Percentiles rank a stretch among this genome's conserved stretches.
These are phyloP conservation scores for Eledone cirrhosa DNA, from an alignment of 2,888 invertebrate species.

Conservation along the genomic window DNA sequence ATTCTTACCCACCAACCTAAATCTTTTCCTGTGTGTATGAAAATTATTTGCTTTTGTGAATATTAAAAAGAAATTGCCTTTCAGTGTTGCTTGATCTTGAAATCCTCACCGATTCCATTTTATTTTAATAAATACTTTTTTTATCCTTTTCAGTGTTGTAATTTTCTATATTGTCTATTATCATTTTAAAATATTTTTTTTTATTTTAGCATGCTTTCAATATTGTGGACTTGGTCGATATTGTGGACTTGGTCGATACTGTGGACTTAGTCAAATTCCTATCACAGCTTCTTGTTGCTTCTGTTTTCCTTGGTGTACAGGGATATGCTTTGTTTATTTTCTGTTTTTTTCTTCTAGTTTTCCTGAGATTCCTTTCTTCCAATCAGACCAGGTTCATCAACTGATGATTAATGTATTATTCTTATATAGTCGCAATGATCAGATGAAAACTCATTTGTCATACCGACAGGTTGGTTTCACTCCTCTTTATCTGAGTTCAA, in stretches of 20 bases:
- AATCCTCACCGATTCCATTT: not conserved
- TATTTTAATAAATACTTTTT: not conserved
- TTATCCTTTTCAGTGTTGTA: constrained; percentile 9
- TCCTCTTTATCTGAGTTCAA: constrained; percentile 1
- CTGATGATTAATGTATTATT: constrained; percentile 76
- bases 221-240: not conserved
- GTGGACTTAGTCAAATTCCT: not conserved
- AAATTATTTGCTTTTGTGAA: too few relatives aligned
- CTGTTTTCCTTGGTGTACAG: constrained; percentile 24
- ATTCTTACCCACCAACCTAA: too few relatives aligned
- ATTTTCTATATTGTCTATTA: too few relatives aligned
- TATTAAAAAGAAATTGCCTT: too few relatives aligned
- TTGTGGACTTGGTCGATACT: too few relatives aligned
- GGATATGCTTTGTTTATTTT: not conserved
- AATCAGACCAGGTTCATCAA: constrained; percentile 75
- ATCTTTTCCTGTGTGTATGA: too few relatives aligned
- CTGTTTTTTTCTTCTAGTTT: constrained; percentile 69
- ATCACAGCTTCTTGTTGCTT: constrained; percentile 26
- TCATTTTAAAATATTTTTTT: too few relatives aligned
- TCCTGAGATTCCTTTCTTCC: constrained; percentile 83
- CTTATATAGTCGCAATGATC: constrained; percentile 73
- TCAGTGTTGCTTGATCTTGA: too few relatives aligned
- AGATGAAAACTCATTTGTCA: constrained; percentile 71
- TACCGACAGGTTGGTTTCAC: constrained; percentile 74
- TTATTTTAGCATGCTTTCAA: too few relatives aligned